Evolutionary conservation across 2,113 vertebrate species (phyloP).

Genomic region (Bostrychus sinensis): DNA sequence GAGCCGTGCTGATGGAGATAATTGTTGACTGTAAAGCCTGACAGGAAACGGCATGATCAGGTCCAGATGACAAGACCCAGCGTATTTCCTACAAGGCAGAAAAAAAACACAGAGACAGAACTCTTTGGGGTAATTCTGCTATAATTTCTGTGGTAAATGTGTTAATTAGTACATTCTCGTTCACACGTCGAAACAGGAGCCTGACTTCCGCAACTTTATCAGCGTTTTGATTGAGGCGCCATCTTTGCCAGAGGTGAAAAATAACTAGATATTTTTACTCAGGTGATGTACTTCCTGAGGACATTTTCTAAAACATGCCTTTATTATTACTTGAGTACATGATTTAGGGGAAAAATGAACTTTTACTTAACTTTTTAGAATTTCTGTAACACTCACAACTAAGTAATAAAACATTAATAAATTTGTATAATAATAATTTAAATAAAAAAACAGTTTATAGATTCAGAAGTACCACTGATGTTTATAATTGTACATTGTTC

Average conservation of each 20-base stretch:
- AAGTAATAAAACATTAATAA: no score
- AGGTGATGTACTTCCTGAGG: neutral
- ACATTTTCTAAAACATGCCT: neutral
- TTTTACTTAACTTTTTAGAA: no score
- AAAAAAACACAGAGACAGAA: slow-evolving; percentile 19
- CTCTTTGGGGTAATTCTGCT: neutral
- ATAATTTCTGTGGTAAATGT: neutral
- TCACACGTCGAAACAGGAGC: neutral
- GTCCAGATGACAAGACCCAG: slow-evolving; percentile 86
- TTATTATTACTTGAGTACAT: no score
- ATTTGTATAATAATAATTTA: no score
- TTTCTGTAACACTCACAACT: no score
- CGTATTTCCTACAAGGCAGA: neutral
- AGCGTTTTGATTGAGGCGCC: slow-evolving; percentile 15
- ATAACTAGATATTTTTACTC: neutral
- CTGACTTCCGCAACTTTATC: neutral
- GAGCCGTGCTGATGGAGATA: slow-evolving; percentile 92
- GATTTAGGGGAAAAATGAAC: no score
- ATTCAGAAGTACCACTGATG: no score
- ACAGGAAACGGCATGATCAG: slow-evolving; percentile 91
- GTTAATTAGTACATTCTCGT: neutral
- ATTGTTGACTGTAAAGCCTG: slow-evolving; percentile 87
- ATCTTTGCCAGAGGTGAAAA: slow-evolving; percentile 4
- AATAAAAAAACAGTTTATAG: no score
- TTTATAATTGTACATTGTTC: no score